Evolutionary conservation across 2,113 vertebrate species (phyloP).

Genomic region (Strigops habroptila): DNA sequence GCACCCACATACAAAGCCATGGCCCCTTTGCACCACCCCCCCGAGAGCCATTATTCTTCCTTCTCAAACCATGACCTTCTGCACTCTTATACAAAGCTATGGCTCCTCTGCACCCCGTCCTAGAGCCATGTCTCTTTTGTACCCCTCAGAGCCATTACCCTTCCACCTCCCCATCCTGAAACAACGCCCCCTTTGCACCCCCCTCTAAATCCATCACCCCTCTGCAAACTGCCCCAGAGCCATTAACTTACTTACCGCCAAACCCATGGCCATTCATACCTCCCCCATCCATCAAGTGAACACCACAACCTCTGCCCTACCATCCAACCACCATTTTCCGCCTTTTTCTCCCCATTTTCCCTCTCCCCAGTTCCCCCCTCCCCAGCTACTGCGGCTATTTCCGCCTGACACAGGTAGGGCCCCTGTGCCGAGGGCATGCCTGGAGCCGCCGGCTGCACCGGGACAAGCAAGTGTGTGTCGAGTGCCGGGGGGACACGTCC

Average conservation of each 20-base stretch:
- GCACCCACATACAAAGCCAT: neutral
- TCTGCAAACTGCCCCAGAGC: too few species aligned
- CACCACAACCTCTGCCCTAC: neutral
- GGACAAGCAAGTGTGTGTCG: slow-evolving; percentile 73
- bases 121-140: neutral
- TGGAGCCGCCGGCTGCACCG: slow-evolving; percentile 76
- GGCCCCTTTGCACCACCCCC: neutral
- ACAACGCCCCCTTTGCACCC: neutral
- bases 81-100: neutral
- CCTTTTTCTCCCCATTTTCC: neutral
- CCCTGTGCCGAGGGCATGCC: slow-evolving; percentile 66
- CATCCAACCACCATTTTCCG: neutral
- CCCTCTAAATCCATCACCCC: too few species aligned
- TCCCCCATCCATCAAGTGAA: neutral
- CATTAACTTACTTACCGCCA: neutral
- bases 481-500: slow-evolving; percentile 75
- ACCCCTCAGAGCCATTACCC: neutral
- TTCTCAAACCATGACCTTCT: neutral
- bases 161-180: neutral
- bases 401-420: slow-evolving; percentile 75
- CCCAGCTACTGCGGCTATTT: slow-evolving; percentile 82
- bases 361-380: neutral
- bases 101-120: neutral
- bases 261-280: neutral
- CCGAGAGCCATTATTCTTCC: neutral